Evolutionary conservation across 1,140 invertebrate genomes (phyloP).

Genomic region (Penaeus chinensis): DNA sequence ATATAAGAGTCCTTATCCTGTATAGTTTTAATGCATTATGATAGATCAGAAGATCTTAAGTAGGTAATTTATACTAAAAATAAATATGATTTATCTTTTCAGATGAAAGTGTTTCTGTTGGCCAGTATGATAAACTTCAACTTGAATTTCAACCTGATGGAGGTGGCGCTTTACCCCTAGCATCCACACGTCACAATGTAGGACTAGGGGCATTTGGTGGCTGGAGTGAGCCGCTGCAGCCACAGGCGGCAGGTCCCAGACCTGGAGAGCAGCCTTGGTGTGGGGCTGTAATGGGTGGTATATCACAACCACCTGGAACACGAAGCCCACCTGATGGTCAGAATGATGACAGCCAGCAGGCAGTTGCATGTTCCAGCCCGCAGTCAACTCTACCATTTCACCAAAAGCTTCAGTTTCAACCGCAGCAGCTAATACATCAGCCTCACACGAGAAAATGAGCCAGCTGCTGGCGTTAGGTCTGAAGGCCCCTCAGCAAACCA

Average conservation of each 20-base stretch:
- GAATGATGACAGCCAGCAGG: slow-evolving; percentile 47
- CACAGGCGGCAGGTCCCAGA: slow-evolving; percentile 31
- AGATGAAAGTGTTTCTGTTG: slow-evolving; percentile 49
- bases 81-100: slow-evolving; percentile 13
- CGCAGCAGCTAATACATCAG: slow-evolving; percentile 21
- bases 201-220: slow-evolving; percentile 52
- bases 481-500: slow-evolving; percentile 32
- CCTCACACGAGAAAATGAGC: slow-evolving; percentile 1
- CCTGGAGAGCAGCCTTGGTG: slow-evolving; percentile 17
- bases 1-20: too few relatives aligned
- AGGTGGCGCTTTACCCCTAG: slow-evolving; percentile 7
- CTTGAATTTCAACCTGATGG: slow-evolving; percentile 45
- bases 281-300: slow-evolving; percentile 18
- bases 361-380: slow-evolving; percentile 54
- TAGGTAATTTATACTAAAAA: slow-evolving; percentile 27
- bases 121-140: slow-evolving; percentile 48
- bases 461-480: slow-evolving; percentile 4
- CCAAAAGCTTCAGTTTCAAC: slow-evolving; percentile 3
- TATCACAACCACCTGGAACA: slow-evolving; percentile 44
- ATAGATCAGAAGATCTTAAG: not conserved
- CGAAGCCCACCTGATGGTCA: slow-evolving; percentile 60
- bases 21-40: too few relatives aligned
- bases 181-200: slow-evolving; percentile 23
- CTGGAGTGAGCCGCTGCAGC: slow-evolving; percentile 56
- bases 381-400: slow-evolving; percentile 24